Evolutionary conservation across 2,113 vertebrate genomes (phyloP).

Genomic region (Hemicordylus capensis): DNA sequence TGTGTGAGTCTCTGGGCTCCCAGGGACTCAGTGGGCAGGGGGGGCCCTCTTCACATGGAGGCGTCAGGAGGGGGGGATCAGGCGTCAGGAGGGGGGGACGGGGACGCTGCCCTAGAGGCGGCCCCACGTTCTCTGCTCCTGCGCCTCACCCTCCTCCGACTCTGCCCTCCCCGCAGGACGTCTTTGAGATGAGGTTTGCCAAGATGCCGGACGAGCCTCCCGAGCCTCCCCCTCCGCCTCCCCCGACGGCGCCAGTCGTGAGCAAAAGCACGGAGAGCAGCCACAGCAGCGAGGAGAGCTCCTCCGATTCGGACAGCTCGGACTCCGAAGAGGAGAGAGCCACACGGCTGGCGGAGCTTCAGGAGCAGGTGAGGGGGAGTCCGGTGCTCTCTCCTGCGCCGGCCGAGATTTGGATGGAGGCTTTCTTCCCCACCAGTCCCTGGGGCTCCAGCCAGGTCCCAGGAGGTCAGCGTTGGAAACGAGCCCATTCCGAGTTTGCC

Average conservation of each 20-base stretch:
- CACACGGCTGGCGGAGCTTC: constrained; percentile 84
- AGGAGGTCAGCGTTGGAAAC: background rate
- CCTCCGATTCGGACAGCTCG: constrained; percentile 79
- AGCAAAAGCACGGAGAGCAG: constrained; percentile 88
- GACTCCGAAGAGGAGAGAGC: constrained; percentile 87
- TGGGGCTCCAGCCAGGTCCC: background rate
- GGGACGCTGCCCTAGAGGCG: background rate
- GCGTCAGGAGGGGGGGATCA: too few relatives aligned
- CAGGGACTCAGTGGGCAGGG: too few relatives aligned
- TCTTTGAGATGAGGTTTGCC: constrained; percentile 95
- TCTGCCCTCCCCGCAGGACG: constrained; percentile 74
- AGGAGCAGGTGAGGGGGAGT: constrained; percentile 87
- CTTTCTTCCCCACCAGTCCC: background rate
- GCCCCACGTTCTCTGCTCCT: background rate
- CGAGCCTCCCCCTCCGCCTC: constrained; percentile 68
- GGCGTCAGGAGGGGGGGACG: too few relatives aligned
- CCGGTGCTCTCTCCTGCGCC: fast-evolving
- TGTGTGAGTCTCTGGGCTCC: too few relatives aligned
- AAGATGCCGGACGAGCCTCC: constrained; percentile 91
- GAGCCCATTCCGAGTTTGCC: background rate
- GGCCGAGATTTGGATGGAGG: too few relatives aligned
- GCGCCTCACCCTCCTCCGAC: too few relatives aligned
- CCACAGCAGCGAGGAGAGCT: constrained; percentile 85
- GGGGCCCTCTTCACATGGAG: too few relatives aligned
- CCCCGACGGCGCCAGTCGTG: constrained; percentile 64